Evolutionary conservation across 2,888 invertebrate species (phyloP), one percentile per base, ranked within the genome.

Genomic region (Hofmannophila pseudospretella): DNA sequence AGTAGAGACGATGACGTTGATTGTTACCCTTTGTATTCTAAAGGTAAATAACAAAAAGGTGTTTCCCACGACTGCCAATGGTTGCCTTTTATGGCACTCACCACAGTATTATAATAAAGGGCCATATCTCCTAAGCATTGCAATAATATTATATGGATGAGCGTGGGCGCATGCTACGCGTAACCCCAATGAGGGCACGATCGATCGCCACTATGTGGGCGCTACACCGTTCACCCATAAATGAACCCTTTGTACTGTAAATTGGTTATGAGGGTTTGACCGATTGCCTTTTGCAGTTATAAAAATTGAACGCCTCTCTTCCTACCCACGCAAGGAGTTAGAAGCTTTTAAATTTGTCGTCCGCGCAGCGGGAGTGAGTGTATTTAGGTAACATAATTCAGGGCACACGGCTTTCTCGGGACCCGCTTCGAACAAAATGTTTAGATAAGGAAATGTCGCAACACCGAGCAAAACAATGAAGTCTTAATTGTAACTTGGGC

Each of bases 231-330:
- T 56, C 63, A 66, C 61, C 65, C 53, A 59, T 68, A 77, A 78
- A 79, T 66, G 76, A 81, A 69, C 80, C 77, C 77, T 84, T 85
- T 84, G 81, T 85, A 55, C 56, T 51, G 54, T 74, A 72, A 74
- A 84, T 82, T 81, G 70, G 62, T 68, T 64, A 79, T 75, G 67
- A 73, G 77, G 79, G 79, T 58, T 58, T 72, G 67, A 72, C 65
- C 71, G 71, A 74, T 75, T 66, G 73, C 71, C 73, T 70, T 75
- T 81, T 69, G 74, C 80, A 73, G 70, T 75, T 70, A 63, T 63
- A 59, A 67, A 67, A 69, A 60, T 67, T 56, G 58, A 60, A 60
- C 58, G 47, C 45, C 51, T 58, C 51, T 58, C 45, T 49, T 29
- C 19, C 47, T 42, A 43, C 49, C 55, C 51, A 54, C 53, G 48